Evolutionary conservation across 2,888 invertebrate genomes (phyloP), one percentile per base, ranked within the genome.

Genomic region (Pachymerium ferrugineum): DNA sequence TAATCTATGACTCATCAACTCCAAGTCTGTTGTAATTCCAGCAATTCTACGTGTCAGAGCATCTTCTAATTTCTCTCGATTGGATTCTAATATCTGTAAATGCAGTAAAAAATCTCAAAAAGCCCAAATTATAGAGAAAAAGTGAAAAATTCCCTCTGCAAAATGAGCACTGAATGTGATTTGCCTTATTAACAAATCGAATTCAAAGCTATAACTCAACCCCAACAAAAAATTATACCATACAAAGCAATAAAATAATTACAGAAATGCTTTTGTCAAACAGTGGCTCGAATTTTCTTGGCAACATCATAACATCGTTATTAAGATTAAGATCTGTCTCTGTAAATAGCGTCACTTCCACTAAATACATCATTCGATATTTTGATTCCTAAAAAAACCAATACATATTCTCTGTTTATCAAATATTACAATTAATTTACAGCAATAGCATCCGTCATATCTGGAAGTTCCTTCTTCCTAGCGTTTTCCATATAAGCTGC

Each of bases 31-130:
- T 79, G 90, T 90, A 19, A 96, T 85, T 78, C 86, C 87, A 74
- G 87, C 87, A 8, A 91, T 89, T 77, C 88, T 88, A 71, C 85
- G 85, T 77, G 88, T 86, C 74, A 96, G 83, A 76, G 87, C 85
- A 79, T 94, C 94, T 84, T 97, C 96, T 82, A 94, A 90, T 78
- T 91, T 89, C 77, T 88, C 89, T 83, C 94, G 94, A 74, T 88
- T 89, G 22, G 89, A 86, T 83, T 96, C 95, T 80, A 90, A 92
- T 78, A 89, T 85, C 84, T 85, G 77, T 5, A 76, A 74, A 70
- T 47, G 73, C 68, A 12, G 4, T 30, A 30, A 29, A 70, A 31
- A 29, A 70, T 14, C 8, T 14, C 8, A 8, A 14, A 62, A 10
- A n/a, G n/a, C n/a, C n/a, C n/a, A n/a, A n/a, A n/a, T n/a, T n/a